phyloP scores from a whole-genome alignment of 2,888 invertebrate species.

The Idaea dimidiata region DNA sequence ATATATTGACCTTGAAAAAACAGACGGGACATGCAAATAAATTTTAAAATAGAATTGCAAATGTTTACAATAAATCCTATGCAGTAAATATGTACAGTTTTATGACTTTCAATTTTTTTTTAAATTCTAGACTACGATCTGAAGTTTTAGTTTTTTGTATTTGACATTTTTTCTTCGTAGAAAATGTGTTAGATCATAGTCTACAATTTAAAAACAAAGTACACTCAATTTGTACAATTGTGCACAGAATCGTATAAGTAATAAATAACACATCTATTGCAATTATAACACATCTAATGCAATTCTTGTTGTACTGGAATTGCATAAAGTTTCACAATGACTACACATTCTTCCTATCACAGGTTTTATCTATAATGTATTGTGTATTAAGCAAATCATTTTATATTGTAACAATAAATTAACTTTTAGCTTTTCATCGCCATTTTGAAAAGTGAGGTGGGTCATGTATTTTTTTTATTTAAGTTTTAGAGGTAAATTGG shows the following conservation, averaged over 20 bases:
- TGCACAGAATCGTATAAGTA: neutral
- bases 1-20: too few relatives aligned
- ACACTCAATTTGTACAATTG: neutral
- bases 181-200: too few relatives aligned
- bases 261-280: neutral
- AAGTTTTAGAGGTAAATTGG: too few relatives aligned
- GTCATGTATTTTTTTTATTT: too few relatives aligned
- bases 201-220: too few relatives aligned
- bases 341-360: constrained; percentile 55
- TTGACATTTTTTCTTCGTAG: too few relatives aligned
- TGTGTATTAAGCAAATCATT: constrained; percentile 1
- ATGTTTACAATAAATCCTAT: neutral
- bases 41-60: too few relatives aligned
- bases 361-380: constrained; percentile 43
- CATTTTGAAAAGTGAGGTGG: neutral
- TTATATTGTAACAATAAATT: neutral
- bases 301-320: neutral
- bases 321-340: constrained; percentile 23
- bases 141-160: too few relatives aligned
- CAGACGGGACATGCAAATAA: too few relatives aligned
- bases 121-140: too few relatives aligned
- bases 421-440: neutral
- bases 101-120: too few relatives aligned
- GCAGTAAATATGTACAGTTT: neutral
- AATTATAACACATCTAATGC: neutral